Base-by-base conservation (phyloP, 2,888 invertebrate genomes). In the Tolmerus cingulatus region DNA sequence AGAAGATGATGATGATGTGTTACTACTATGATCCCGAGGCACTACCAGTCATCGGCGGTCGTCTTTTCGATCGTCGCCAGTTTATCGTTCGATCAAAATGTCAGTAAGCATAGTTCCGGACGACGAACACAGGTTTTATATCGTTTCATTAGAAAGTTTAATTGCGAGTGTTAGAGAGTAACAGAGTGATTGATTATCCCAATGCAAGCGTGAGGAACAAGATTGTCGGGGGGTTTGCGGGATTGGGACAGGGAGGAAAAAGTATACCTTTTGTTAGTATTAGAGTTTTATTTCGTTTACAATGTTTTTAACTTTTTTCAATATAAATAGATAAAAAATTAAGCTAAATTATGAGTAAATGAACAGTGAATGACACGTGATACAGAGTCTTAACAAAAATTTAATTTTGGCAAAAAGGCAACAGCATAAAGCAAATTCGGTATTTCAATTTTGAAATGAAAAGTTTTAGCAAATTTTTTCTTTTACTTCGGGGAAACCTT, bases 21-120 rank as follows among this genome's bases (percentile, higher is more conserved):
- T 90, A 89, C 90, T 90, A 90, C 89, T 90, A 88, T 90, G 90
- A 89, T 91, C 90, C 90, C 90, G 90, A 91, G 91, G 90, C 90
- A 91, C 90, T 91, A 90, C 91, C 91, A 92, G 92, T 92, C 92
- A 92, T 92, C 92, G 92, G 89, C 92, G 92, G 90, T 92, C 92
- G 88, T 92, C 92, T 92, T 86, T 23, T 74, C 76, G 5, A 43
- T 66, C 14, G 12, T 34, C 88, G 43, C 23, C 79, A 55, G 34
- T 84, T 87, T 87, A 86, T 87, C 78, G 19, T 51, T 84, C 19
- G 8, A 23, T 34, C 43, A 78, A 40, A 19, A n/a, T 14, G 66
- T 51, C 4, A 23, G 27, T 51, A 16, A 23, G 27, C 23, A 27
- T 23, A 27, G 27, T 66, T 66, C 4, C 66, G 27, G 51, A 27